Evolutionary conservation across 2,888 invertebrate genomes (phyloP).

Genomic region (Chrysina gloriosa): DNA sequence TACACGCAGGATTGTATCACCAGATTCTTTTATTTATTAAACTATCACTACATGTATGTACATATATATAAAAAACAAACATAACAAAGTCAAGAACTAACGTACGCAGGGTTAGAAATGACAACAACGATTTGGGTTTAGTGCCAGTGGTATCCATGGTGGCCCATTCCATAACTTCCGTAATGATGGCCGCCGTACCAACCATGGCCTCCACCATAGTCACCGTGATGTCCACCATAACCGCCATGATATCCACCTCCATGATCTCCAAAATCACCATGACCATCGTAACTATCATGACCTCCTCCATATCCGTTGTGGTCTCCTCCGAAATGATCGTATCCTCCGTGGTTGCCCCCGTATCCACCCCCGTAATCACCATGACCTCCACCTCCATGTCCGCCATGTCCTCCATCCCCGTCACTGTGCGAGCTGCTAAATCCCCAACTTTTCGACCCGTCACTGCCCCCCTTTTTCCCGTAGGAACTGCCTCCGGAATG

Average conservation of each 20-base stretch:
- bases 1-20: too few relatives aligned
- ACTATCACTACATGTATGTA: too few relatives aligned
- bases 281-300: background rate
- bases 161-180: slow-evolving; percentile 10
- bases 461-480: background rate
- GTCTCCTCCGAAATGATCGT: background rate
- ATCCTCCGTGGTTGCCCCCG: background rate
- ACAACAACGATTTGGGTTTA: background rate
- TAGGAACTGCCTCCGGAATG: background rate
- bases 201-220: background rate
- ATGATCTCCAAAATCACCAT: background rate
- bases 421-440: background rate
- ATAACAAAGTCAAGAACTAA: too few relatives aligned
- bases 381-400: background rate
- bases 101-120: too few relatives aligned
- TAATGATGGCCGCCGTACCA: background rate
- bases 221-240: slow-evolving; percentile 2
- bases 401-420: background rate
- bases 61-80: too few relatives aligned
- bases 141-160: slow-evolving; percentile 3
- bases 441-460: background rate
- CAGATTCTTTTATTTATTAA: too few relatives aligned
- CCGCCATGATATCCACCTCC: background rate
- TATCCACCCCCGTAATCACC: background rate
- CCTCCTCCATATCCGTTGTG: background rate